Conservation (phyloP, 2,888 invertebrate genomes). For the Ormyrus pomaceus region DNA sequence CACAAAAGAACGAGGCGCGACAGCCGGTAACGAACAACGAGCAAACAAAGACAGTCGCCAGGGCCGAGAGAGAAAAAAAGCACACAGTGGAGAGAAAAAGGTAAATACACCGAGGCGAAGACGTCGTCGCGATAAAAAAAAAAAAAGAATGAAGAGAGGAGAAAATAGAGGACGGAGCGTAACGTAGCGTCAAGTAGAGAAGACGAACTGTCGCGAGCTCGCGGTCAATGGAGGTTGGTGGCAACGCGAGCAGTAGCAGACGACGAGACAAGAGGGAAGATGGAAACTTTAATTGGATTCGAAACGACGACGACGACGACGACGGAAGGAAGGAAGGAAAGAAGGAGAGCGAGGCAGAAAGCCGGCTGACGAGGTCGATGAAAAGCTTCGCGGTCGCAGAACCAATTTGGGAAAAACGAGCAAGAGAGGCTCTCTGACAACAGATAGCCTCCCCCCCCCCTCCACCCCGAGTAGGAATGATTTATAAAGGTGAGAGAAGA, state of each 20-base stretch:
- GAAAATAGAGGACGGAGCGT: neutral
- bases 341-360: constrained; percentile 4
- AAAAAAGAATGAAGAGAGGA: constrained; percentile 24
- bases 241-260: constrained; percentile 50
- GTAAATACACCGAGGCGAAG: neutral
- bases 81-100: neutral
- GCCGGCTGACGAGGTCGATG: constrained; percentile 29
- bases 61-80: neutral
- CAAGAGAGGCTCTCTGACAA: neutral
- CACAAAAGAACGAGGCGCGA: neutral
- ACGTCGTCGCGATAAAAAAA: neutral
- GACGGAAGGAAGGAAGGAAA: constrained; percentile 1
- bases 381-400: constrained; percentile 49
- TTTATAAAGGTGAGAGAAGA: constrained; percentile 18
- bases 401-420: constrained; percentile 48
- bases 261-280: constrained; percentile 53
- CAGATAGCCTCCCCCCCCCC: no score
- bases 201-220: constrained; percentile 29
- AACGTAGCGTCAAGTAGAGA: constrained; percentile 18
- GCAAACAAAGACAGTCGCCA: neutral
- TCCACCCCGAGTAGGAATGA: constrained; percentile 5
- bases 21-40: neutral
- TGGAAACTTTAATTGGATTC: constrained; percentile 62
- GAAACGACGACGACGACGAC: constrained; percentile 53
- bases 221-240: constrained; percentile 38